Evolutionary conservation across 2,113 vertebrate species (phyloP), one percentile per base, ranked within the genome.

Genomic region (Forbesichthys agassizii): DNA sequence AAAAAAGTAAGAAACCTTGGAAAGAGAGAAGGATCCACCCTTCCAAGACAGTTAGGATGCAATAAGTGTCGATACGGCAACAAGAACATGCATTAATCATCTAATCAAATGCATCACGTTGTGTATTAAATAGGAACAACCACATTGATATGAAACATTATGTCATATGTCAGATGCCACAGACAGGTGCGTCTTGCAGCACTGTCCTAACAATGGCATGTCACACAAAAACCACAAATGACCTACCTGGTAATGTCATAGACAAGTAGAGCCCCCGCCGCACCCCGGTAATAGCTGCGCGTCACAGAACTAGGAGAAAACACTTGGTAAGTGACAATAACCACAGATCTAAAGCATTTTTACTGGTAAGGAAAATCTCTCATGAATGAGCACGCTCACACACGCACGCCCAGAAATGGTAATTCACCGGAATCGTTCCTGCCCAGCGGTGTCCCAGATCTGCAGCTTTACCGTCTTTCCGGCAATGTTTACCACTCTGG

Each of bases 401-500:
- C 10, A 20, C 47, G 14, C n/a, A 5, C 10, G 3, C 46, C 11
- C 36, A 27, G 53, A 55, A 69, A 64, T 33, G 47, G 18, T 27
- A 49, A 63, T 71, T 33, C 91, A 97, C 96, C 96, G 93, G 85
- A 98, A 97, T 49, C 96, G 91, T 62, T 97, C 96, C 82, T 97
- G 96, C 49, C 96, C 96, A 0, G 96, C 96, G 0, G 96, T 97
- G 82, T 97, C 96, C 96, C 96, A 98, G 73, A 98, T 96, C 92
- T 98, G 96, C 66, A 98, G 92, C 75, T 98, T 98, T 77, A 97
- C 95, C 0, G 95, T 96, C 87, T 96, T 97, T 33, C 96, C 95
- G 0, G 92, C 95, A 2, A 96, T 95, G 5, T 93, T 96, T 69
- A 97, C 94, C n/a, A 98, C 94, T 53, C 95, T 92, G 68, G 96